A percentile compares a stretch with the other conserved stretches of the same genome.
These are phyloP conservation scores for Corythaeola cristata DNA, from an alignment of 2,113 vertebrate species.

Conservation along the genomic window DNA sequence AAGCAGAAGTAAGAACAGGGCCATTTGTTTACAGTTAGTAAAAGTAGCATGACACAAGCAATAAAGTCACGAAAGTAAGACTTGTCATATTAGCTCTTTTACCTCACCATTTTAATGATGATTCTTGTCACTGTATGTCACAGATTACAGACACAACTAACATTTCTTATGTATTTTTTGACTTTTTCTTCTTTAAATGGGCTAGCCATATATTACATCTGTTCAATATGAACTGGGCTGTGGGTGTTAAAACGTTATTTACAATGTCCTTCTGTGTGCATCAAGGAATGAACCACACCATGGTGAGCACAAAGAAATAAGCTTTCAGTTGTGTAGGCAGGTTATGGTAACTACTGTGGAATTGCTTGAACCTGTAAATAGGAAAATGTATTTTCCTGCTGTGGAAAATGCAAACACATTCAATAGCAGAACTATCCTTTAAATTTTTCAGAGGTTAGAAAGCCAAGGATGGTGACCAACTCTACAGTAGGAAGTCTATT, in stretches of 20 bases:
- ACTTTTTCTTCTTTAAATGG: not conserved
- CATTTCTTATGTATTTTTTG: not conserved
- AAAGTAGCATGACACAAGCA: not conserved
- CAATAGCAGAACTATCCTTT: slow-evolving; percentile 24
- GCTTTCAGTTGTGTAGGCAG: slow-evolving; percentile 3
- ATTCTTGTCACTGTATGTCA: not conserved
- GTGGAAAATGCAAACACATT: slow-evolving; percentile 56
- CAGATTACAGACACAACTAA: not conserved
- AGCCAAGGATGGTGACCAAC: slow-evolving; percentile 19
- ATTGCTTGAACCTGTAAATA: slow-evolving; percentile 44
- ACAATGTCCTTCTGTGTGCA: not conserved
- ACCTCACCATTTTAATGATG: not conserved
- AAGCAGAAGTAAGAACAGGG: not conserved
- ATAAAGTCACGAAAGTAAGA: not conserved
- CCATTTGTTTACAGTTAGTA: not conserved
- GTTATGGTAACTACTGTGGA: not conserved
- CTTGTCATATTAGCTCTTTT: not conserved
- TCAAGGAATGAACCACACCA: not conserved
- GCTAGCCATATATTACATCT: not conserved
- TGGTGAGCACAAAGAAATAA: slow-evolving; percentile 24
- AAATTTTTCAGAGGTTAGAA: slow-evolving; percentile 37
- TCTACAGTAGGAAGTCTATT: slow-evolving; percentile 6
- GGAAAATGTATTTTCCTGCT: slow-evolving; percentile 48
- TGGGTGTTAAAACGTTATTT: slow-evolving; percentile 29
- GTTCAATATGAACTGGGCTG: not conserved